A percentile compares a stretch with the other conserved stretches of the same genome.
These are phyloP conservation scores for Chaitophorus viminalis DNA, from an alignment of 2,888 invertebrate genomes.

Conservation along the genomic window DNA sequence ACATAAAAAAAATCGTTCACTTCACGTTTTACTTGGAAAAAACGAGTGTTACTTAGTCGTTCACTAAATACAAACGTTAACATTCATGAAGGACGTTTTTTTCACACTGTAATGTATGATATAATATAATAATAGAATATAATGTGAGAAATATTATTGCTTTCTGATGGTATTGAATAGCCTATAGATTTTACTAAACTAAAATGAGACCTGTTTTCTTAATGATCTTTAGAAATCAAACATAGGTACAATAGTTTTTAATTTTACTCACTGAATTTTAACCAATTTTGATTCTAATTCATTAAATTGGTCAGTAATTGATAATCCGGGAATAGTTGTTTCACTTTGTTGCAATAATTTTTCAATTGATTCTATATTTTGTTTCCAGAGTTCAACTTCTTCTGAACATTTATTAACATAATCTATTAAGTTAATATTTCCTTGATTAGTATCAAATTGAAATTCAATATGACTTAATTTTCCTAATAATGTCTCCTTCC, in stretches of 20 bases:
- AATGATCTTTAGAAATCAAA: too few relatives aligned
- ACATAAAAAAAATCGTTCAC: too few relatives aligned
- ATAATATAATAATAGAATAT: too few relatives aligned
- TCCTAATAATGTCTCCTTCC: slow-evolving; percentile 82
- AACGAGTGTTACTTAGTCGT: too few relatives aligned
- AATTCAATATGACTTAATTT: slow-evolving; percentile 66
- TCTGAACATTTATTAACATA: slow-evolving; percentile 59
- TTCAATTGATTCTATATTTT: slow-evolving; percentile 56
- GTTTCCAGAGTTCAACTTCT: slow-evolving; percentile 53
- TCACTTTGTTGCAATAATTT: slow-evolving; percentile 48
- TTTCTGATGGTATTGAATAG: not conserved
- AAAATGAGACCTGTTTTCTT: too few relatives aligned
- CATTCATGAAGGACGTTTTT: too few relatives aligned
- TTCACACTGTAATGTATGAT: too few relatives aligned
- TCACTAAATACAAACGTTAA: too few relatives aligned
- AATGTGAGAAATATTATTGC: not conserved
- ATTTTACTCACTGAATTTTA: slow-evolving; percentile 49
- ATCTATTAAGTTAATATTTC: slow-evolving; percentile 36
- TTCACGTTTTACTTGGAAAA: too few relatives aligned
- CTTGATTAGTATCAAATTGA: slow-evolving; percentile 59
- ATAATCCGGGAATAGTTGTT: slow-evolving; percentile 45
- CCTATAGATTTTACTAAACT: not conserved
- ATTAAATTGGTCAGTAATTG: slow-evolving; percentile 38
- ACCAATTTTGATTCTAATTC: slow-evolving; percentile 13
- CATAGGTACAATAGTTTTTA: not conserved